These are phyloP conservation scores for Pyrocephalus nanus DNA, from an alignment of 2,797 vertebrate genomes.

Conservation along the genomic window DNA sequence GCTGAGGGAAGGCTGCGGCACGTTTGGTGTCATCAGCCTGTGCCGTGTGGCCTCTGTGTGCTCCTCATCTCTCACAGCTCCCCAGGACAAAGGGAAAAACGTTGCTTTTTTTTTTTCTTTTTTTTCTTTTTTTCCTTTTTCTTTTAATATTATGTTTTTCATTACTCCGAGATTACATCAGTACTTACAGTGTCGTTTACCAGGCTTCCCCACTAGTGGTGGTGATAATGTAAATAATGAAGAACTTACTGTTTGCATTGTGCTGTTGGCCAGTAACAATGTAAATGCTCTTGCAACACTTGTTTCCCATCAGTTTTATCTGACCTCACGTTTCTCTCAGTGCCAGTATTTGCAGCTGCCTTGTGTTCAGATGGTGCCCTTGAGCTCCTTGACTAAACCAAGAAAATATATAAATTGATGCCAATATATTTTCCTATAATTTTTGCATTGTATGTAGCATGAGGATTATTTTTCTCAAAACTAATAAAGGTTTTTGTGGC, in stretches of 20 bases:
- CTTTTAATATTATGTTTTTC: neutral
- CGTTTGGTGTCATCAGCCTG: neutral
- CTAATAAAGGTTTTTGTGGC: constrained; percentile 21
- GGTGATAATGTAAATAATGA: neutral
- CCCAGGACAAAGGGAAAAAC: neutral
- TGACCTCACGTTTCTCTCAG: neutral
- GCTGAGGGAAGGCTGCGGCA: neutral
- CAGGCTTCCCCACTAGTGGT: neutral
- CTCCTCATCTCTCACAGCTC: neutral
- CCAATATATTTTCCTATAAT: fast-evolving
- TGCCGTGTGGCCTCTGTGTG: neutral
- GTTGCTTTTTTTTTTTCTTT: neutral
- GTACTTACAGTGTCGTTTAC: neutral
- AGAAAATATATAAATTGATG: neutral
- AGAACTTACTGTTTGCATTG: neutral
- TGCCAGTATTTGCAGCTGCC: neutral
- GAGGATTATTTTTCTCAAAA: neutral
- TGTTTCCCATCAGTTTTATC: neutral
- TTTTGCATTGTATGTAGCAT: neutral
- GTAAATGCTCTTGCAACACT: neutral
- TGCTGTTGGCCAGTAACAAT: neutral
- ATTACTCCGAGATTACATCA: neutral
- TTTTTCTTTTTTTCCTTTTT: neutral
- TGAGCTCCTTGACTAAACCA: neutral
- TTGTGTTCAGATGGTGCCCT: neutral